Base-by-base conservation (phyloP, 2,797 vertebrate genomes). In the Erethizon dorsatum region DNA sequence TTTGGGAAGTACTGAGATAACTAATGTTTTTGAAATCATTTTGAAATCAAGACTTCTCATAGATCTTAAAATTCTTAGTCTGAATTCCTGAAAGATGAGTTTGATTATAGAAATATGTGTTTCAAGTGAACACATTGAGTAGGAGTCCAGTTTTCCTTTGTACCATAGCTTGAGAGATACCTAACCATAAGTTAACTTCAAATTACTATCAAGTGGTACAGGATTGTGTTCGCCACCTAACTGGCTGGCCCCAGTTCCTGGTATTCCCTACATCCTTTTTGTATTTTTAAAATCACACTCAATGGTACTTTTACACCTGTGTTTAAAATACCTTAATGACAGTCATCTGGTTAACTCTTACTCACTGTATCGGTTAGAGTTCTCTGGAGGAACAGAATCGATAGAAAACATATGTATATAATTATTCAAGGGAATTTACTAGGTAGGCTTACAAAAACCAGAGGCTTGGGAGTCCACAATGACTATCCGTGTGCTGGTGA, bases 41-140 rank as follows among this genome's bases (percentile, higher is more conserved):
- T 86, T 89, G 41, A 91, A 37, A 59, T 85, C 6, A 75, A 67
- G 45, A 65, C 31, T 86, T 96, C 54, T 63, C 75, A 59, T 31
- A 80, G 75, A 41, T 24, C 91, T 96, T 89, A 83, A 90, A 73
- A 83, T 95, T 71, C 11, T 83, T 47, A 69, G 6, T 87, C 26
- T 84, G 47, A 83, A n/a, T 95, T 57, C 61, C 45, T 92, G 73
- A 79, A 59, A 83, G 73, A 61, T 94, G 78, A 31, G 57, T 87
- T 85, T 75, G 22, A 79, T 22, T 75, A 20, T n/a, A 24, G 5
- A 45, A 50, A 4, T 33, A 1, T 71, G 11, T 67, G 61, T 69
- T 47, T 14, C 41, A 83, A 69, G 18, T 69, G 11, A 90, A 88
- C 9, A 28, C 73, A 52, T 78, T 87, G n/a, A 71, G 4, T 7